phyloP scores from a whole-genome alignment of 2,797 vertebrate genomes.

The Cossypha polioptera region DNA sequence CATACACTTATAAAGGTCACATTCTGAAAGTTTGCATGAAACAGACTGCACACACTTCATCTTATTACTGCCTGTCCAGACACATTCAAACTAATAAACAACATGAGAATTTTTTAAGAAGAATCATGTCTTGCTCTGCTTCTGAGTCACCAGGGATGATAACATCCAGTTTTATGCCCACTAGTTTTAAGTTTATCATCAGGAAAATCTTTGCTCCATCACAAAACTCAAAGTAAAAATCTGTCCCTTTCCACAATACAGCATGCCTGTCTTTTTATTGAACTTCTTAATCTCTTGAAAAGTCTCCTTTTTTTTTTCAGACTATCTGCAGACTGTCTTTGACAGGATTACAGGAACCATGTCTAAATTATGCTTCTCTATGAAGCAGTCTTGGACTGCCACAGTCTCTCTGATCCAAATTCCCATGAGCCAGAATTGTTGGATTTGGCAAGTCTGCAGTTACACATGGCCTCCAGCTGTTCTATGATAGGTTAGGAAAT shows the following conservation, averaged over 20 bases:
- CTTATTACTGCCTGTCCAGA: not conserved
- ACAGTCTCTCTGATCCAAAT: conserved; percentile 13
- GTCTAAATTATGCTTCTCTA: conserved; percentile 41
- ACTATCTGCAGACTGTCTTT: not conserved
- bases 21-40: not conserved
- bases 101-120: not conserved
- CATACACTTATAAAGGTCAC: not conserved
- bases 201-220: not conserved
- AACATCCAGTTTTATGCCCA: conserved; percentile 7
- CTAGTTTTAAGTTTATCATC: conserved; percentile 14
- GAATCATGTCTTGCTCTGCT: not conserved
- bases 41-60: not conserved
- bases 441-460: conserved; percentile 35
- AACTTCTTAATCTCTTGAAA: not conserved
- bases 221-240: not conserved
- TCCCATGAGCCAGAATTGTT: conserved; percentile 16
- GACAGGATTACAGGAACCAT: conserved; percentile 3
- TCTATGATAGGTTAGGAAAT: conserved; percentile 37
- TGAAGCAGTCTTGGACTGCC: conserved; percentile 18
- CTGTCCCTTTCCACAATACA: not conserved
- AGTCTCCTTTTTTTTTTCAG: not conserved
- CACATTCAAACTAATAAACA: not conserved
- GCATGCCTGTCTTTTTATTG: not conserved
- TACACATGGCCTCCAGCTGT: conserved; percentile 43
- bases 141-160: conserved; percentile 13